These are phyloP conservation scores for Lycaena phlaeas DNA, from an alignment of 2,888 invertebrate species.

Conservation along the genomic window DNA sequence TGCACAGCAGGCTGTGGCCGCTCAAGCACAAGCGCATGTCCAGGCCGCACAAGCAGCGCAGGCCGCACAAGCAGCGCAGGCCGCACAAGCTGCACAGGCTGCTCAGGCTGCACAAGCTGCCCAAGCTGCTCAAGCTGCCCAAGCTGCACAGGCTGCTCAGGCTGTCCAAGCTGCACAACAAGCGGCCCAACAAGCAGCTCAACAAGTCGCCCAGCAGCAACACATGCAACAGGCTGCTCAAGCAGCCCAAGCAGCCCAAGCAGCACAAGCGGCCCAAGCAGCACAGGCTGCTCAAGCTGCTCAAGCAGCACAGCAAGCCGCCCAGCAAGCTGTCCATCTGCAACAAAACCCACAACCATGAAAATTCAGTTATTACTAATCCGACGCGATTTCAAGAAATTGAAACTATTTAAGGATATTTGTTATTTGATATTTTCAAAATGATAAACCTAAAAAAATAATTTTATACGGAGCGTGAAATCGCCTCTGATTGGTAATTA, in stretches of 20 bases:
- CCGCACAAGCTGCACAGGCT: constrained; percentile 37
- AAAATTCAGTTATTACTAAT: constrained; percentile 88
- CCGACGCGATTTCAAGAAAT: constrained; percentile 60
- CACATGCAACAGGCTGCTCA: constrained; percentile 34
- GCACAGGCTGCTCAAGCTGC: constrained; percentile 27
- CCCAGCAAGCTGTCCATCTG: constrained; percentile 68
- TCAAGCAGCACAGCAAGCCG: constrained; percentile 60
- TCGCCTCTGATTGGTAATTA: constrained; percentile 64
- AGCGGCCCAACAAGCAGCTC: constrained; percentile 35
- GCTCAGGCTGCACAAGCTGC: constrained; percentile 39
- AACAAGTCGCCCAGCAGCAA: constrained; percentile 50
- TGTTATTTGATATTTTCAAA: constrained; percentile 9
- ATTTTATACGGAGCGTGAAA: constrained; percentile 42
- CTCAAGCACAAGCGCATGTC: constrained; percentile 31
- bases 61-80: constrained; percentile 30
- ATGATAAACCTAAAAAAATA: constrained; percentile 20
- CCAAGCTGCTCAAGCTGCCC: constrained; percentile 33
- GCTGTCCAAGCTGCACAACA: constrained; percentile 33
- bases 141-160: constrained; percentile 37
- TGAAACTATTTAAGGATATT: constrained; percentile 12
- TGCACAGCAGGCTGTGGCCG: constrained; percentile 44
- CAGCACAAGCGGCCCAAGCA: constrained; percentile 38
- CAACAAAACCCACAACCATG: constrained; percentile 78
- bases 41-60: constrained; percentile 18
- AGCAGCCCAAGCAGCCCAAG: constrained; percentile 29